Evolutionary conservation across 2,113 vertebrate genomes (phyloP).

Genomic region (Ceyx melanurus): DNA sequence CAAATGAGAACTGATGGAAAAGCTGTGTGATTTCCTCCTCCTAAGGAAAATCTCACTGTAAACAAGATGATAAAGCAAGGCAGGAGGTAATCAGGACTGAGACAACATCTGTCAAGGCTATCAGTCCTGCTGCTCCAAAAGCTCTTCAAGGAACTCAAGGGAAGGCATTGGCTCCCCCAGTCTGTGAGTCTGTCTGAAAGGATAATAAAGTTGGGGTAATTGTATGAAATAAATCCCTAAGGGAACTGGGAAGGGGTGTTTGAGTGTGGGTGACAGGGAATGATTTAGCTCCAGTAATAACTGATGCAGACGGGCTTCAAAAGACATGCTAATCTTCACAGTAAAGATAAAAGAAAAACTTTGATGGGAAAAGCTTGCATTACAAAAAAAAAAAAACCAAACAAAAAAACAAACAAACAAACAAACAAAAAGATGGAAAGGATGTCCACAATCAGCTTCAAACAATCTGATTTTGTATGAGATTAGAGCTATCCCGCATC

Average conservation of each 20-base stretch:
- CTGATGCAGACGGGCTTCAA: not conserved
- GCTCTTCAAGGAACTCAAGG: not conserved
- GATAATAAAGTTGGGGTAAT: not conserved
- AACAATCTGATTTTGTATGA: not conserved
- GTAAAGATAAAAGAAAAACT: not conserved
- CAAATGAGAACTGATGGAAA: constrained; percentile 11
- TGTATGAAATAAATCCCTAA: not conserved
- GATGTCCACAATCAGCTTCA: not conserved
- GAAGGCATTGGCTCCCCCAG: not conserved
- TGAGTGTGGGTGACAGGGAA: not conserved
- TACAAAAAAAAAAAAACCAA: not conserved
- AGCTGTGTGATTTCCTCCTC: not conserved
- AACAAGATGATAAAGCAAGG: not conserved
- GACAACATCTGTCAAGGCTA: not conserved
- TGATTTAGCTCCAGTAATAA: not conserved
- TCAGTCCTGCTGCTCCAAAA: not conserved
- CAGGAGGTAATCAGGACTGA: not conserved
- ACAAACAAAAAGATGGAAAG: not conserved
- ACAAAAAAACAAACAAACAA: too few species aligned
- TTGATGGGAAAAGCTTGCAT: not conserved
- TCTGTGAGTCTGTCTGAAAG: not conserved
- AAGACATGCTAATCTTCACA: not conserved
- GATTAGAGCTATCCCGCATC: not conserved
- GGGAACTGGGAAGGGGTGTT: not conserved
- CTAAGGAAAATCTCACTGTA: not conserved